Conservation (phyloP, 2,797 vertebrate genomes). For the Chaetodon trifasciatus region DNA sequence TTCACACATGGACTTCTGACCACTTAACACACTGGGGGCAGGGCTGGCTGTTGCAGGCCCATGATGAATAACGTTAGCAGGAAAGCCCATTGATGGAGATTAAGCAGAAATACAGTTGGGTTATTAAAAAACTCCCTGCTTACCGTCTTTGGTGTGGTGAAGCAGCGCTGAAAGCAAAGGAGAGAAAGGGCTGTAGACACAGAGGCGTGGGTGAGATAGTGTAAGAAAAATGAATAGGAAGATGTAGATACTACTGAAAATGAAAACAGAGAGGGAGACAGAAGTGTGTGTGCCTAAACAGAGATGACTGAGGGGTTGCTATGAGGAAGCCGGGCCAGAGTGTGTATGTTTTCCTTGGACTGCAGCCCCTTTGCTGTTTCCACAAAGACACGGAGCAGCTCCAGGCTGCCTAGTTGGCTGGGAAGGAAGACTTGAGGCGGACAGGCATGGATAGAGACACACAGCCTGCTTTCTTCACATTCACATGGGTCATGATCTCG, state of each 20-base stretch:
- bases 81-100: conserved; percentile 64
- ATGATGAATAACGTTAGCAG: conserved; percentile 48
- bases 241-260: conserved; percentile 58
- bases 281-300: conserved; percentile 66
- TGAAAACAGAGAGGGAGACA: conserved; percentile 52
- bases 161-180: conserved; percentile 35
- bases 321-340: conserved; percentile 69
- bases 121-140: conserved; percentile 71
- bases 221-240: conserved; percentile 50
- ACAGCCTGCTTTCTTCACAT: conserved; percentile 56
- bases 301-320: conserved; percentile 77
- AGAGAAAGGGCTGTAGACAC: conserved; percentile 8
- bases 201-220: conserved; percentile 23
- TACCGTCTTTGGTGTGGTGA: conserved; percentile 36
- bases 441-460: conserved; percentile 27
- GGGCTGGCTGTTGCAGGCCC: conserved; percentile 34
- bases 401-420: conserved; percentile 65
- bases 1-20: conserved; percentile 50
- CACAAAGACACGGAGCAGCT: conserved; percentile 69
- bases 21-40: conserved; percentile 9
- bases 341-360: conserved; percentile 83
- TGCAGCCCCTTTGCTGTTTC: conserved; percentile 67
- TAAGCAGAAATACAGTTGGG: conserved; percentile 63
- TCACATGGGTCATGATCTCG: conserved; percentile 41
- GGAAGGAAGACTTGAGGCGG: conserved; percentile 30